phyloP scores from a whole-genome alignment of 2,113 vertebrate genomes.

The Cryptomyrus ogoouensis region DNA sequence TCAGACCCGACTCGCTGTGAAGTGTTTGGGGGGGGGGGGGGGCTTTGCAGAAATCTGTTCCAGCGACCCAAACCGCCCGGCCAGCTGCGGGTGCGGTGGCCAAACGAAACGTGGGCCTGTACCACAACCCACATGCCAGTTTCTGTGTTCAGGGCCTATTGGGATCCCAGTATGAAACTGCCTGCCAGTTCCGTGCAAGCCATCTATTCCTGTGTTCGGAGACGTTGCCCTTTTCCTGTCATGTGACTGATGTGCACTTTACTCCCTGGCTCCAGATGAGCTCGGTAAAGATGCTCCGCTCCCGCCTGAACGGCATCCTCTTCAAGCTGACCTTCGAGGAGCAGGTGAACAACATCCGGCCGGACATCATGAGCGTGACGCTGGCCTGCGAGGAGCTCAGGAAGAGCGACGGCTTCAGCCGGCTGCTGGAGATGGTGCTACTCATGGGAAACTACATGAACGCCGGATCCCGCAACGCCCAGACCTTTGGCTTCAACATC shows the following conservation, averaged over 20 bases:
- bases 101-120: not conserved
- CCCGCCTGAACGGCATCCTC: slow-evolving; percentile 84
- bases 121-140: not conserved
- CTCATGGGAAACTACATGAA: slow-evolving; percentile 98
- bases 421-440: slow-evolving; percentile 78
- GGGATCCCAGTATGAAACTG: not conserved
- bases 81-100: not conserved
- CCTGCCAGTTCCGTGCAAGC: not conserved
- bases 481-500: slow-evolving; percentile 91
- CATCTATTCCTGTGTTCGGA: not conserved
- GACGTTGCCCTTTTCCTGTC: not conserved
- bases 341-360: slow-evolving; percentile 91
- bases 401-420: slow-evolving; percentile 85
- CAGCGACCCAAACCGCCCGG: not conserved
- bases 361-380: slow-evolving; percentile 90
- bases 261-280: slow-evolving; percentile 73
- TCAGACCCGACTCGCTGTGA: not conserved
- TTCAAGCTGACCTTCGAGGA: slow-evolving; percentile 94
- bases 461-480: slow-evolving; percentile 90
- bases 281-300: slow-evolving; percentile 81
- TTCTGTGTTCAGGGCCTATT: not conserved
- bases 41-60: not conserved
- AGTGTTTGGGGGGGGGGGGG: not conserved
- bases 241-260: not conserved
- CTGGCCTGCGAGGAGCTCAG: slow-evolving; percentile 93